Base-by-base conservation (phyloP, 2,888 invertebrate genomes). In the Caenorhabditis angaria region DNA sequence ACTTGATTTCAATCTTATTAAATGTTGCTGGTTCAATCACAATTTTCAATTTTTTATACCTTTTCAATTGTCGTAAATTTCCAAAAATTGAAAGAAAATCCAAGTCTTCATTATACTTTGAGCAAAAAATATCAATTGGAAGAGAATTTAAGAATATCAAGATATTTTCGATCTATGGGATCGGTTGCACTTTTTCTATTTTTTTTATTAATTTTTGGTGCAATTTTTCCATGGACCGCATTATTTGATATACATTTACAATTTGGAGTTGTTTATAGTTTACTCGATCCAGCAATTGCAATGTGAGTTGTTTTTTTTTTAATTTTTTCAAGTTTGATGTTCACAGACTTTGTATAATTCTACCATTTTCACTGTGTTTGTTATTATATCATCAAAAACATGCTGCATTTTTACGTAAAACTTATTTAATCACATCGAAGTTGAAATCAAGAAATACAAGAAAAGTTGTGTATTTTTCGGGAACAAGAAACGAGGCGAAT, bases 61-160 rank as follows among this genome's bases (percentile, higher is more conserved):
- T 32, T 32, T 32, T 10, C 6, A 32, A 32, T 32, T 10, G 10
- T 32, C 41, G 41, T 3, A 41, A 41, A 14, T 41, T 41, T n/a
- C n/a, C n/a, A n/a, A 4, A 41, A 18, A 5, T 18, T 41, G 3
- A 12, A 14, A 14, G 18, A 41, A 14, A 41, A 14, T 14, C 41
- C 41, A 12, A 48, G 48, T 0, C 47, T n/a, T 32, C 14, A 22
- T 1, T 27, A 56, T 8, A 28, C 35, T 6, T 32, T 66, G 32
- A 59, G 59, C 50, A 55, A 66, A 56, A 66, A 66, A 27, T 66
- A 54, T 50, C 61, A 61, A 35, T 28, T 66, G 6, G 65, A 66
- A 29, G 65, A 66, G 50, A 66, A 66, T 32, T 32, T 32, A 5
- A 32, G 32, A 12, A 41, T n/a, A n/a, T n/a, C n/a, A n/a, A n/a